Evolutionary conservation across 2,888 invertebrate species (phyloP).

Genomic region (Coenonympha glycerion): DNA sequence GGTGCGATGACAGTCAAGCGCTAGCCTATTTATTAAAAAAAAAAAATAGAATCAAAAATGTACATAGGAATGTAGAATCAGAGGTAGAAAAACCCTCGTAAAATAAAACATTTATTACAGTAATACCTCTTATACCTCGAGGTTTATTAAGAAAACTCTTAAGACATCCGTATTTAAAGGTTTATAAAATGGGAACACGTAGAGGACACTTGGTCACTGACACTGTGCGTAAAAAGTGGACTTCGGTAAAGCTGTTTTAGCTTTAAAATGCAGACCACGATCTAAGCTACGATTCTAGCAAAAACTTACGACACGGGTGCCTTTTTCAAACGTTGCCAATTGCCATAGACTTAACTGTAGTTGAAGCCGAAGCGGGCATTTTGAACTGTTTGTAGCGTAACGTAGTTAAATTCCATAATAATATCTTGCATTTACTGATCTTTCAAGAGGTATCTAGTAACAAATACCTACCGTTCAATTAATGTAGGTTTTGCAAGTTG

Average conservation of each 20-base stretch:
- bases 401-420: no score
- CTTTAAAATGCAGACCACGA: slow-evolving; percentile 9
- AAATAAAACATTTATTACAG: background rate
- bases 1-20: no score
- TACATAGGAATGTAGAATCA: no score
- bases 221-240: slow-evolving; percentile 10
- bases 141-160: background rate
- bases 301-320: background rate
- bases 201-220: slow-evolving; percentile 4
- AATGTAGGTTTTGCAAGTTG: no score
- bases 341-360: background rate
- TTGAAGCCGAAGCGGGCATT: background rate
- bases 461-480: no score
- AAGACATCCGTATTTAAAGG: slow-evolving; percentile 6
- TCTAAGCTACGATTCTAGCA: slow-evolving; percentile 6
- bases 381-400: no score
- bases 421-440: no score
- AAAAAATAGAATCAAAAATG: no score
- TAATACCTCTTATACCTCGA: background rate
- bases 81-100: no score
- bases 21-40: no score
- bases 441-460: no score
- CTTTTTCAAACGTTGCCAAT: background rate
- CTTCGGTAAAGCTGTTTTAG: background rate
- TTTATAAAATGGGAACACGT: slow-evolving; percentile 4